Base-by-base conservation (phyloP, 2,888 invertebrate species). In the Erebia aethiops region DNA sequence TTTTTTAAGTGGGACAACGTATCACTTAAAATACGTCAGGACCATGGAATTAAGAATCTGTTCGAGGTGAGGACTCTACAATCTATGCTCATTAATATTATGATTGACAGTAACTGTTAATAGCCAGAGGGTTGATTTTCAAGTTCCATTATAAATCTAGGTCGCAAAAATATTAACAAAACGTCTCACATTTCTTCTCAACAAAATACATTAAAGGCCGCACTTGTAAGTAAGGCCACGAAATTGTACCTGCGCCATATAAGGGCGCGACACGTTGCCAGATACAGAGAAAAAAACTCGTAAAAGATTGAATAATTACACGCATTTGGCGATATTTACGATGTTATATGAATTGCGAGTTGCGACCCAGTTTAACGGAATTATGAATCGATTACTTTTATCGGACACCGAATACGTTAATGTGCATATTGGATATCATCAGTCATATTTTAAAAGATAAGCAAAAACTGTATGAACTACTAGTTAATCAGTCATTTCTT, bases 251-350 rank as follows among this genome's bases (percentile, higher is more conserved):
- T 41, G 61, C 54, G 10, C 61, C 68, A 26, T 60, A 67, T 71
- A 71, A 68, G 64, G 70, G n/a, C 16, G 26, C 21, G 52, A 73
- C 71, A 54, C 66, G 71, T 71, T 71, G 16, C 57, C 16, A 63
- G 69, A 71, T 69, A 65, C 35, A 58, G 66, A 63, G 43, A 58
- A 68, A 69, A 61, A 69, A 66, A 69, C 49, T 46, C 60, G 52
- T 69, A 57, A 68, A 69, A 69, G 35, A 58, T 69, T 63, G 63
- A 71, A 71, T 73, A 71, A 71, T 69, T 71, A 52, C 63, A 71
- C 62, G 65, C 64, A 13, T 57, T n/a, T 62, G 68, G 49, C 41
- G 60, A 52, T 71, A 61, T 73, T 73, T 73, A 69, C 71, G 68
- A 68, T 43, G 64, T 69, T 71, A 64, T 63, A 46, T 60, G 46